phyloP scores from a whole-genome alignment of 2,113 vertebrate species.

The Penelope pileata region DNA sequence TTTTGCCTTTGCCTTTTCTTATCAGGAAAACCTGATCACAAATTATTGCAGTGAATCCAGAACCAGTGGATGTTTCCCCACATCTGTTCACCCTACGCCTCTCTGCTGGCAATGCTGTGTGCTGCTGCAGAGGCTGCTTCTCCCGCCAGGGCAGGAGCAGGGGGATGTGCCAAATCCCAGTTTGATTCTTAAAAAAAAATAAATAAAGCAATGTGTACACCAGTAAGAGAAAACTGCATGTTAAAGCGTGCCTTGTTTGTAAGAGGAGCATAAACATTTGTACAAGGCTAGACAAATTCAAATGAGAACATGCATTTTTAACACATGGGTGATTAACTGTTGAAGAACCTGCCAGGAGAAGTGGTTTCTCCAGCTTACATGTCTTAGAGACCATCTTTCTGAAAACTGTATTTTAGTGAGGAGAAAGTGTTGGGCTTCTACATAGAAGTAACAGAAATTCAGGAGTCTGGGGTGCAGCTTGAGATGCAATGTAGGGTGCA shows the following conservation, averaged over 20 bases:
- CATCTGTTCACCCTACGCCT: background rate
- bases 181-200: background rate
- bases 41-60: background rate
- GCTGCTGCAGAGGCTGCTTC: background rate
- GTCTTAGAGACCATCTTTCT: background rate
- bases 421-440: background rate
- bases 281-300: conserved; percentile 7
- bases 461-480: background rate
- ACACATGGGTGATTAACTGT: background rate
- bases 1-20: conserved; percentile 1
- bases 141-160: background rate
- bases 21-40: background rate
- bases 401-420: background rate
- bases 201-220: background rate
- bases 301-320: conserved; percentile 26
- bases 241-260: conserved; percentile 13
- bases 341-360: conserved; percentile 10
- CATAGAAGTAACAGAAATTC: background rate
- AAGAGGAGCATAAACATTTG: conserved; percentile 32
- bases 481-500: rapidly evolving
- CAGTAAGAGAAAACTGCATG: background rate
- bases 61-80: background rate
- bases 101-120: background rate
- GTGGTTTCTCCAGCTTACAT: background rate
- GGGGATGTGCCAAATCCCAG: conserved; percentile 2